Conservation (phyloP, 2,888 invertebrate genomes). For the Willowsia nigromaculata region DNA sequence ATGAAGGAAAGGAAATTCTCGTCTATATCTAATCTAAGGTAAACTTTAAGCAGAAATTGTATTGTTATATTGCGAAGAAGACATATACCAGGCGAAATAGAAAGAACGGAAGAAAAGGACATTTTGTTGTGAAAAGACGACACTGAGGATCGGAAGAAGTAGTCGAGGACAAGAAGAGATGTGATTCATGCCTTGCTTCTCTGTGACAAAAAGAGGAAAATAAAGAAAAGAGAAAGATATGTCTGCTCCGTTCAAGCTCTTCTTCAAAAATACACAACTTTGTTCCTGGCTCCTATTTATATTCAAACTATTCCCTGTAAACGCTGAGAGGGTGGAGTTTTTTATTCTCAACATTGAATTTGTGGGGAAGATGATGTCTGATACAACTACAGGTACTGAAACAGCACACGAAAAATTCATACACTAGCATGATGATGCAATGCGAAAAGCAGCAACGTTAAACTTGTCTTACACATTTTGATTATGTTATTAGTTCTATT, state of each 20-base stretch:
- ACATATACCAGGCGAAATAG: neutral
- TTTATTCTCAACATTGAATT: too few relatives aligned
- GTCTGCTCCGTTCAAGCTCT: conserved; percentile 41
- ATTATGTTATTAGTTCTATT: conserved; percentile 34
- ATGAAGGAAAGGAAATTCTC: conserved; percentile 5
- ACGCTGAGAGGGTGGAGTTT: neutral
- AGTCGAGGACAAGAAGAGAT: conserved; percentile 42
- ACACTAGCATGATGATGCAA: neutral
- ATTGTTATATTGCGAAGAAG: neutral
- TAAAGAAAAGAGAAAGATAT: conserved; percentile 31
- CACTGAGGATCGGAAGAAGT: conserved; percentile 45
- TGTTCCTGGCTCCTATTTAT: conserved; percentile 9
- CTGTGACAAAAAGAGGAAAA: conserved; percentile 44
- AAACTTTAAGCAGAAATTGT: neutral
- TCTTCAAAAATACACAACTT: conserved; percentile 21
- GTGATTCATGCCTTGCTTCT: conserved; percentile 39
- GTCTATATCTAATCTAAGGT: neutral
- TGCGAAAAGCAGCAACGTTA: neutral
- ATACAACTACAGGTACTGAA: neutral
- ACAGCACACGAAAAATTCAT: neutral
- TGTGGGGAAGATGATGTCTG: neutral
- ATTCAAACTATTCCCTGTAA: neutral
- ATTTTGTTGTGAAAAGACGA: conserved; percentile 47
- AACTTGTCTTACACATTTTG: neutral
- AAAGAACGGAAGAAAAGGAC: conserved; percentile 30